Evolutionary conservation across 2,113 vertebrate genomes (phyloP), one percentile per base, ranked within the genome.

Genomic region (Microcebus griseorufus): DNA sequence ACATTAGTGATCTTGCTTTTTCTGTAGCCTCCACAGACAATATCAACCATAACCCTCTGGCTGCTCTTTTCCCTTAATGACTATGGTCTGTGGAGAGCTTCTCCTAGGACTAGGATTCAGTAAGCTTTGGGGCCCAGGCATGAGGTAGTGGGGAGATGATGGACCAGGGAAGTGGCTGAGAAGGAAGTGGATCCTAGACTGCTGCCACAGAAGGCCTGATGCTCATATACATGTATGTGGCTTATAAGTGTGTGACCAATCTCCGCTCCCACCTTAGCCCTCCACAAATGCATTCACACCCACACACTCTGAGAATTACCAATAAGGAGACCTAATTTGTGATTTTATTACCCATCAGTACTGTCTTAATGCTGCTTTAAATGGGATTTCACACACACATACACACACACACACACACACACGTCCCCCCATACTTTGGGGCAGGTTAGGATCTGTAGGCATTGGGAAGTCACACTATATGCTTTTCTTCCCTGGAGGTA

Each of bases 401-500:
- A 48, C 55, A 58, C 55, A 58, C 55, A 58, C 55, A 58, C 55
- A 22, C 42, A 75, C 53, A 55, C 53, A 55, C 53, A 55, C 53
- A 18, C 18, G 17, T 14, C 0, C 45, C 29, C 67, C 37, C 1
- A 9, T 85, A 39, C 23, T 92, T 94, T 73, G 37, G 48, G 22
- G 13, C 9, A 34, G 9, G 32, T 72, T 29, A 87, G 29, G 51
- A 69, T 83, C 20, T 60, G 53, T 58, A 5, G 65, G 58, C 79
- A 55, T 87, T 53, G 42, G 79, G 34, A 95, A 90, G 70, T 76
- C 58, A 87, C 6, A 82, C 45, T 62, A 10, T 65, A 48, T 78
- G 27, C 22, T 93, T 97, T 94, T 96, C 65, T 85, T 96, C 14
- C 32, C 55, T 73, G 69, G n/a, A 94, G 34, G 73, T 82, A 94